phyloP scores from a whole-genome alignment of 2,888 invertebrate species.

The Stictocephala bisonia region DNA sequence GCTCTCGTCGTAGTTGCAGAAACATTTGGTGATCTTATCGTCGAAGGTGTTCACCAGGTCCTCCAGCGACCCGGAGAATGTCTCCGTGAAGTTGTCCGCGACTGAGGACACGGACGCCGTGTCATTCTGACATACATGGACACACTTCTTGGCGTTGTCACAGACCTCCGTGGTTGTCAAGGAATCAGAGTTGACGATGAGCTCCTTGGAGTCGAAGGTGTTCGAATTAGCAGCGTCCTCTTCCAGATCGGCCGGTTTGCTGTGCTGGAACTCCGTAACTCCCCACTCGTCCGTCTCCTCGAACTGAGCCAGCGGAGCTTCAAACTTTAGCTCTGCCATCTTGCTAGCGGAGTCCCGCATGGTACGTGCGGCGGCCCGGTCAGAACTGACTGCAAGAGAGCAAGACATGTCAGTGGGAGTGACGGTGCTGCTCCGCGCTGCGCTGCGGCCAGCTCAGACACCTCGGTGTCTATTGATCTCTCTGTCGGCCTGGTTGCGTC shows the following conservation, averaged over 20 bases:
- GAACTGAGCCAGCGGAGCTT: constrained; percentile 96
- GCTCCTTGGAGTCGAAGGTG: constrained; percentile 67
- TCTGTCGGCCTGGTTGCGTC: constrained; percentile 23
- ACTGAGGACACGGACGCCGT: constrained; percentile 67
- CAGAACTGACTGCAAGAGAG: not conserved
- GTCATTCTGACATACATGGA: constrained; percentile 56
- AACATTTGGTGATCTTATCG: constrained; percentile 98
- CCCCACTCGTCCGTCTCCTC: constrained; percentile 92
- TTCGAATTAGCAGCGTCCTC: constrained; percentile 69
- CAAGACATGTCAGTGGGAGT: not conserved
- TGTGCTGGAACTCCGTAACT: constrained; percentile 72
- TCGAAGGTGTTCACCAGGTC: constrained; percentile 99
- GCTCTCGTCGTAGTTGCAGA: constrained; percentile 96
- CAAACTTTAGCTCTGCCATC: constrained; percentile 98
- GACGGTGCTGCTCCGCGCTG: constrained; percentile 12
- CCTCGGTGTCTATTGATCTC: not conserved
- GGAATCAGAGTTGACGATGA: constrained; percentile 39
- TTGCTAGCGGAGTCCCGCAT: constrained; percentile 89
- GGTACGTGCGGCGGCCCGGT: constrained; percentile 57
- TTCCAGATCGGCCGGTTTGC: constrained; percentile 39
- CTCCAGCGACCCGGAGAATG: constrained; percentile 95
- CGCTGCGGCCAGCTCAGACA: not conserved
- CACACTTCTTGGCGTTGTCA: constrained; percentile 47
- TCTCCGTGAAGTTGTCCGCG: constrained; percentile 89
- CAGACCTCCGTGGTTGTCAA: constrained; percentile 43